Evolutionary conservation across 2,113 vertebrate species (phyloP).

Genomic region (Pelecanoides urinatrix): DNA sequence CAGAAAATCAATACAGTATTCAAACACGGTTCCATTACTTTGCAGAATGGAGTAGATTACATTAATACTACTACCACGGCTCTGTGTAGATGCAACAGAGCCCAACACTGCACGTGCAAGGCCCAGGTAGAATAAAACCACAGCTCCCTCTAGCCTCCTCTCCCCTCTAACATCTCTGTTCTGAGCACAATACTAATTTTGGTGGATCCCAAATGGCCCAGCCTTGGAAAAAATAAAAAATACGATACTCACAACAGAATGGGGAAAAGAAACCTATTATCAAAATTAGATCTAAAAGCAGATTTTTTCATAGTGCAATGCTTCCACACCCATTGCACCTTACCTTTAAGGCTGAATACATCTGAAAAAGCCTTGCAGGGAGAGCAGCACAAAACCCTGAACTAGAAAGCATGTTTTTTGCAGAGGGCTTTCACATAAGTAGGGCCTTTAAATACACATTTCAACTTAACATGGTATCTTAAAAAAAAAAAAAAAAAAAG

Average conservation of each 20-base stretch:
- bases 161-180: background rate
- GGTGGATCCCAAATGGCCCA: background rate
- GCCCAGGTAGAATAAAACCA: background rate
- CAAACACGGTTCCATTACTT: constrained; percentile 1
- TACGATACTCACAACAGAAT: background rate
- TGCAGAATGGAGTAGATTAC: background rate
- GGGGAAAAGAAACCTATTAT: background rate
- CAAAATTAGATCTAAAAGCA: background rate
- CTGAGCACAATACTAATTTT: background rate
- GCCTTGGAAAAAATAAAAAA: background rate
- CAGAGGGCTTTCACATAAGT: background rate
- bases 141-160: background rate
- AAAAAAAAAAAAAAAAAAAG: accelerated
- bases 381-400: background rate
- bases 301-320: background rate
- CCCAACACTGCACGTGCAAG: background rate
- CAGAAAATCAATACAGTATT: constrained; percentile 28
- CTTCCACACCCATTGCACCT: background rate
- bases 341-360: background rate
- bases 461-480: background rate
- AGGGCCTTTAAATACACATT: background rate
- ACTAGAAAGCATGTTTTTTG: background rate
- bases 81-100: background rate
- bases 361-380: background rate
- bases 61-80: background rate